A percentile compares a stretch with the other conserved stretches of the same genome.
Evolutionary conservation across 2,888 invertebrate species (phyloP).

Genomic region (Chirona hameri): DNA sequence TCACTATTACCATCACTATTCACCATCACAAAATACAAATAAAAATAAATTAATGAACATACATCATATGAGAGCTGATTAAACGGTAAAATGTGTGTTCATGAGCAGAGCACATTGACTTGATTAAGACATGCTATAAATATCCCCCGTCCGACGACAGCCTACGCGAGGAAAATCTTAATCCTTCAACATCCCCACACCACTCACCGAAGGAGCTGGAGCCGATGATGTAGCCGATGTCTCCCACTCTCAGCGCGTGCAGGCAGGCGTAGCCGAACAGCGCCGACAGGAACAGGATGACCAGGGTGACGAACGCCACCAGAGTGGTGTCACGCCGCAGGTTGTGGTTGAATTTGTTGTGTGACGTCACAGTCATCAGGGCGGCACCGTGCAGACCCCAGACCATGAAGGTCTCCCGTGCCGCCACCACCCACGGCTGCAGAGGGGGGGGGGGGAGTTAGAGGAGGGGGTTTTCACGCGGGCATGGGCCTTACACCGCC

Average conservation of each 20-base stretch:
- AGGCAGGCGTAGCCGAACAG: conserved; percentile 79
- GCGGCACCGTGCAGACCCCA: conserved; percentile 81
- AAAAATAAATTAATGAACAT: too few relatives aligned
- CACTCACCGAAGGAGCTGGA: conserved; percentile 71
- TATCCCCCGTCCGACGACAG: too few relatives aligned
- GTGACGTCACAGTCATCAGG: conserved; percentile 61
- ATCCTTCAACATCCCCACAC: too few relatives aligned
- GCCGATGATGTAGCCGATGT: conserved; percentile 68
- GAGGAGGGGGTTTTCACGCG: too few relatives aligned
- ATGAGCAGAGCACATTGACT: too few relatives aligned
- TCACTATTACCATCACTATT: too few relatives aligned
- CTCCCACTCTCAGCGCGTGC: conserved; percentile 58
- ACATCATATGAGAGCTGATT: too few relatives aligned
- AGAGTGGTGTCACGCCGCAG: conserved; percentile 60
- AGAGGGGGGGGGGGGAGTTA: conserved; percentile 42
- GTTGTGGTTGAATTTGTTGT: conserved; percentile 51
- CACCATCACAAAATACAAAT: too few relatives aligned
- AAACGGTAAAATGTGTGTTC: too few relatives aligned
- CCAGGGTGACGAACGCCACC: conserved; percentile 66
- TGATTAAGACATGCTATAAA: too few relatives aligned
- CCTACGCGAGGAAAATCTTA: too few relatives aligned
- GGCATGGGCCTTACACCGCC: too few relatives aligned
- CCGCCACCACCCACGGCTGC: conserved; percentile 83
- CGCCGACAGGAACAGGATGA: conserved; percentile 68
- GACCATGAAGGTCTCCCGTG: conserved; percentile 80